Conservation (phyloP, 2,797 vertebrate genomes). For the Tauraco hartlaubi region DNA sequence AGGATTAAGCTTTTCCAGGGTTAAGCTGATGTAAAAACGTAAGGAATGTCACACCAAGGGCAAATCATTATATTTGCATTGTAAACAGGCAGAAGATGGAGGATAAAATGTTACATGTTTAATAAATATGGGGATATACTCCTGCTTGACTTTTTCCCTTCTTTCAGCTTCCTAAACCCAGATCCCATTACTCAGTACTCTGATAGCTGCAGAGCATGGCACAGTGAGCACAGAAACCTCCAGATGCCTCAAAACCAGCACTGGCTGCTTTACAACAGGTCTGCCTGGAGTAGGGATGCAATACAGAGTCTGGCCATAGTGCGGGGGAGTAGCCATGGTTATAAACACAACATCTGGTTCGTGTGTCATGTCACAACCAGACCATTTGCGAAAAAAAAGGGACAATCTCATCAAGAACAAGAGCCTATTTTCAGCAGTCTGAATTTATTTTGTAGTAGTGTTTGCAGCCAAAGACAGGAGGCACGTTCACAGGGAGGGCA, state of each 20-base stretch:
- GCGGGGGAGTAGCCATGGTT: background rate
- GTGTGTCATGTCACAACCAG: background rate
- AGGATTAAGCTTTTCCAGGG: constrained; percentile 76
- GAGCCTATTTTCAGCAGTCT: background rate
- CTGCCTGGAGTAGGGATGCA: fast-evolving
- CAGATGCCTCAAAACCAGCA: background rate
- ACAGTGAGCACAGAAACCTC: background rate
- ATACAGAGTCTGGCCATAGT: background rate
- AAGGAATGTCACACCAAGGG: constrained; percentile 74
- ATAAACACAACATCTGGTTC: background rate
- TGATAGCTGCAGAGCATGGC: background rate
- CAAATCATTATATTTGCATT: constrained; percentile 52
- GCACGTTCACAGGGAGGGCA: background rate
- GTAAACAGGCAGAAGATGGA: constrained; percentile 53
- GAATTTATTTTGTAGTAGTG: background rate
- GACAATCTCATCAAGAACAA: background rate
- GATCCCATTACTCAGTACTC: constrained; percentile 4
- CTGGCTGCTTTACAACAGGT: background rate
- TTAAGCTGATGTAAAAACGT: constrained; percentile 77
- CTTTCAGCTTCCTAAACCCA: constrained; percentile 33
- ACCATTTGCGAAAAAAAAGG: background rate
- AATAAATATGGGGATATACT: constrained; percentile 44
- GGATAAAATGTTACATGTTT: constrained; percentile 57
- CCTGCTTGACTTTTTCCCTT: constrained; percentile 3
- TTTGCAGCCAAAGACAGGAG: background rate